These are phyloP conservation scores for Holothuria scabra DNA, from an alignment of 53 echinoderm and acorn worm species.

Conservation along the genomic window DNA sequence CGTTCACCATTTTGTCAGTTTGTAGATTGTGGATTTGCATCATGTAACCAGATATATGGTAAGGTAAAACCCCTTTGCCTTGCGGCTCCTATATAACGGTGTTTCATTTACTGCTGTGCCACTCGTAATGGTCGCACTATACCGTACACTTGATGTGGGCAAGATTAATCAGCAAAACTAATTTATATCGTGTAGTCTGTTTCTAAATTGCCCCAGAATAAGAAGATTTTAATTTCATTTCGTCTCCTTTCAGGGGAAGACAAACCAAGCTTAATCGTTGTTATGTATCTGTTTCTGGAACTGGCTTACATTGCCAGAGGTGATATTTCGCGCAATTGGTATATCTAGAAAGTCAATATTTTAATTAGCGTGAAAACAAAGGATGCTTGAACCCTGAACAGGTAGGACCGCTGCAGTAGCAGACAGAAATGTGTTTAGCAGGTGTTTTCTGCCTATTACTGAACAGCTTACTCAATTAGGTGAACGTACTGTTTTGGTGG, in stretches of 20 bases:
- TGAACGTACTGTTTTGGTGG: slow-evolving; percentile 19
- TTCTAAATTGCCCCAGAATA: slow-evolving; percentile 16
- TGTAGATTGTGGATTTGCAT: slow-evolving; percentile 26
- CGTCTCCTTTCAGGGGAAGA: not conserved
- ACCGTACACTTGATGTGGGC: slow-evolving; percentile 9
- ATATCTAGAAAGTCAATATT: slow-evolving; percentile 51
- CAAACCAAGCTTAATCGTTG: slow-evolving; percentile 28
- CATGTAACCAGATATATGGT: slow-evolving; percentile 33
- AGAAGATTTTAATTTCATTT: slow-evolving; percentile 48
- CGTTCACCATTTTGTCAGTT: not conserved
- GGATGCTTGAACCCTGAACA: not conserved
- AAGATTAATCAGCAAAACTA: slow-evolving; percentile 49
- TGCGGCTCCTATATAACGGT: slow-evolving; percentile 33
- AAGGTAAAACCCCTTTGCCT: slow-evolving; percentile 40
- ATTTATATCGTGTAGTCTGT: slow-evolving; percentile 33
- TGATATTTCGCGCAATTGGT: slow-evolving; percentile 49
- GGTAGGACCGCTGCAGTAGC: slow-evolving; percentile 13
- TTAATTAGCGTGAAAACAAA: slow-evolving; percentile 55
- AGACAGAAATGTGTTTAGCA: slow-evolving; percentile 38
- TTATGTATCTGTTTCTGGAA: slow-evolving; percentile 38
- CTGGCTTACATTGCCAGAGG: slow-evolving; percentile 38
- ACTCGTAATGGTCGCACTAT: not conserved
- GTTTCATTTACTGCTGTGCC: slow-evolving; percentile 17
- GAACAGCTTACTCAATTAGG: slow-evolving; percentile 33
- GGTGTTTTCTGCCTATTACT: slow-evolving; percentile 21